These are phyloP conservation scores for Pollimyrus isidori DNA, from an alignment of 2,113 vertebrate genomes.

Conservation along the genomic window DNA sequence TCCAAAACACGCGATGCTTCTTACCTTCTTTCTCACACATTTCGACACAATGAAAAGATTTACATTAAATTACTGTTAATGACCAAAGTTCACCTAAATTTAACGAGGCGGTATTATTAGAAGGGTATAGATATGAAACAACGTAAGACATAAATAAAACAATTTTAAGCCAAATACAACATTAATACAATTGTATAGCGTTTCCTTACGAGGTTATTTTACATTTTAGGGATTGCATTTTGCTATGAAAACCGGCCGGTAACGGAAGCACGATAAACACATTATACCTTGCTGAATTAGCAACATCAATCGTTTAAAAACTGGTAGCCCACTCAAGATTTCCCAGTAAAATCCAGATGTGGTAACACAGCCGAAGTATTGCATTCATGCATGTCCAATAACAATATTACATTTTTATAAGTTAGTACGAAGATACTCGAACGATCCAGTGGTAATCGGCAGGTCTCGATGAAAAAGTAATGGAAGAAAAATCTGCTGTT, in stretches of 20 bases:
- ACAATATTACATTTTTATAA: background rate
- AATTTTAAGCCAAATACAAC: slow-evolving; percentile 8
- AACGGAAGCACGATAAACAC: background rate
- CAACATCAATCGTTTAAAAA: background rate
- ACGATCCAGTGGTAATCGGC: background rate
- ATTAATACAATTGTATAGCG: background rate
- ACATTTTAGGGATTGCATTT: background rate
- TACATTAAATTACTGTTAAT: slow-evolving; percentile 9
- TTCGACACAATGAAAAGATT: background rate
- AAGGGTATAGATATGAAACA: background rate
- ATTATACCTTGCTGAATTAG: background rate
- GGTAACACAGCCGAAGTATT: background rate
- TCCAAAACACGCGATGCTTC: background rate
- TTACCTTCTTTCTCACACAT: background rate
- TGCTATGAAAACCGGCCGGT: background rate
- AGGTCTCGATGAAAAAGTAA: background rate
- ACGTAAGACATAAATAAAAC: background rate
- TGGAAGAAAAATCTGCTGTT: background rate
- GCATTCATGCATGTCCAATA: slow-evolving; percentile 10
- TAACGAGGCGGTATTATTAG: slow-evolving; percentile 2
- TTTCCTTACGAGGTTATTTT: background rate
- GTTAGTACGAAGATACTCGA: background rate
- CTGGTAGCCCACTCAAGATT: background rate
- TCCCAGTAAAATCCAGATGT: background rate
- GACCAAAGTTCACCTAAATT: background rate